Percentiles rank a stretch among this genome's conserved stretches.
Conservation (phyloP, 2,797 vertebrate species). For the Gymnoscopelus braueri region DNA sequence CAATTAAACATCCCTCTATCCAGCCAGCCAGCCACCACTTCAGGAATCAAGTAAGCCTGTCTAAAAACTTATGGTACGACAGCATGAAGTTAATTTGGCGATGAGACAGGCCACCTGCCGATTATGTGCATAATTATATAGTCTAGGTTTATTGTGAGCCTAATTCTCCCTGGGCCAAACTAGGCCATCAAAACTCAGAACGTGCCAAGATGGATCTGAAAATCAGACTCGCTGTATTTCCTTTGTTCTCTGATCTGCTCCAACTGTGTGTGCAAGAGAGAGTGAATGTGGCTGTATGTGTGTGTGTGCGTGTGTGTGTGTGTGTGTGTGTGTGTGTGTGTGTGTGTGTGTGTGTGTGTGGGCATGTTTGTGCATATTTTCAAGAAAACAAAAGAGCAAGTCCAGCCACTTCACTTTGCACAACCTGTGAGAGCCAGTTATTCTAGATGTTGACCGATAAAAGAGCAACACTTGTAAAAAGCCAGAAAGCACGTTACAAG, state of each 20-base stretch:
- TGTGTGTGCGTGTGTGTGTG: not conserved
- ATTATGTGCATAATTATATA: not conserved
- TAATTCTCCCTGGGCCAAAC: not conserved
- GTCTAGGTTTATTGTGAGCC: not conserved
- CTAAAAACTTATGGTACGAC: not conserved
- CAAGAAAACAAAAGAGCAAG: slow-evolving; percentile 26
- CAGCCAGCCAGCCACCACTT: not conserved
- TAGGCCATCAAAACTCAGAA: slow-evolving; percentile 5
- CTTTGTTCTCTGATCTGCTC: not conserved
- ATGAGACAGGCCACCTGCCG: not conserved
- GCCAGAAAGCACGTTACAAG: too few relatives aligned
- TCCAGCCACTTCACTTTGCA: slow-evolving; percentile 27
- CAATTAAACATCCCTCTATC: not conserved
- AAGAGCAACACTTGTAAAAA: not conserved
- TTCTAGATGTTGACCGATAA: slow-evolving; percentile 39
- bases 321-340: not conserved
- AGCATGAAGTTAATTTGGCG: not conserved
- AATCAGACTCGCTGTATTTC: not conserved
- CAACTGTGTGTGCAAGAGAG: not conserved
- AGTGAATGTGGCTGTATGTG: not conserved
- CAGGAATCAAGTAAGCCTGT: not conserved
- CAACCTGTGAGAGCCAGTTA: slow-evolving; percentile 46
- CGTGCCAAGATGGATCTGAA: not conserved
- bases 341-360: not conserved
- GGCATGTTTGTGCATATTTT: slow-evolving; percentile 27